A percentile compares a stretch with the other conserved stretches of the same genome.
phyloP scores from a whole-genome alignment of 2,113 vertebrate genomes.

The Carassius carassius region DNA sequence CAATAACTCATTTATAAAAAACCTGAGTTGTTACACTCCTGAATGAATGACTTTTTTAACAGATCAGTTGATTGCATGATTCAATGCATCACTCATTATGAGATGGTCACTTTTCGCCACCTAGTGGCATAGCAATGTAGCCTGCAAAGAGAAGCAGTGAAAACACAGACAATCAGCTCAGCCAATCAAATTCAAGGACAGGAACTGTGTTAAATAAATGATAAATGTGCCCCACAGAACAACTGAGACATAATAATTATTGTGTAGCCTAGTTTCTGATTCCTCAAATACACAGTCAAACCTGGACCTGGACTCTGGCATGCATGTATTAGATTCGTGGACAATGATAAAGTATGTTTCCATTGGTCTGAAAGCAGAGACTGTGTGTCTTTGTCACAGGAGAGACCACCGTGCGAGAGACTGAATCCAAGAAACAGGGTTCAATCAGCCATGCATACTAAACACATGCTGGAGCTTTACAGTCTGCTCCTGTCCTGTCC shows the following conservation, averaged over 20 bases:
- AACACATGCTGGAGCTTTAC: slow-evolving; percentile 15
- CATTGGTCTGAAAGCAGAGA: slow-evolving; percentile 11
- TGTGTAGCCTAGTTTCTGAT: background rate
- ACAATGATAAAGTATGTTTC: background rate
- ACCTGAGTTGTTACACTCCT: background rate
- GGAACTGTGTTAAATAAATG: background rate
- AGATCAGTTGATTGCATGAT: background rate
- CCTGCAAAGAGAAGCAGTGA: background rate
- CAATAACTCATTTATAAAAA: background rate
- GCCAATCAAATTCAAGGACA: slow-evolving; percentile 3
- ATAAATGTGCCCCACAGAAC: background rate
- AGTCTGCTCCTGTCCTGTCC: background rate
- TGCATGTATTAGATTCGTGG: background rate
- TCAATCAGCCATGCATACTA: slow-evolving; percentile 33
- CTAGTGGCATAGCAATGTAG: background rate
- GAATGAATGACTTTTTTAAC: background rate
- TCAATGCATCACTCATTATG: background rate
- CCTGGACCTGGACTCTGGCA: background rate
- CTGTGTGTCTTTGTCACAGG: slow-evolving; percentile 10
- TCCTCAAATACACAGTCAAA: background rate
- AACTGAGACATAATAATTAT: background rate
- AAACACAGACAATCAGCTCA: background rate
- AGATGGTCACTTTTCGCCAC: background rate
- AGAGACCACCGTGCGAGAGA: slow-evolving; percentile 12
- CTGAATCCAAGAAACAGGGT: slow-evolving; percentile 13